Conservation (phyloP, 2,113 vertebrate species). For the Lophius piscatorius region DNA sequence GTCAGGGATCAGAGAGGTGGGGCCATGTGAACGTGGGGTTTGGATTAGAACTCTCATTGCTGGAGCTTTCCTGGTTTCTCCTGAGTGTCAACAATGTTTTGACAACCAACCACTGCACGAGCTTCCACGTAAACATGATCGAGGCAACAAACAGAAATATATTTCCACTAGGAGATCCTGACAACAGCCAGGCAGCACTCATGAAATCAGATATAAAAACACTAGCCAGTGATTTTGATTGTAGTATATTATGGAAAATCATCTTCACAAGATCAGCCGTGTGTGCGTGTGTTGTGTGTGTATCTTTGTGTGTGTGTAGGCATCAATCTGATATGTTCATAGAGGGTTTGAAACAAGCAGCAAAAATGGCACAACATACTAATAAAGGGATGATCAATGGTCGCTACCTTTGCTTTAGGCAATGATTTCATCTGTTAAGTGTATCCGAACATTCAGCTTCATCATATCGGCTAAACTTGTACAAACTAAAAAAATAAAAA, state of each 20-base stretch:
- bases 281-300: no score
- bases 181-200: neutral
- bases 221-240: conserved; percentile 25
- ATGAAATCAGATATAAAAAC: conserved; percentile 6
- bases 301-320: conserved; percentile 15
- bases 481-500: conserved; percentile 5
- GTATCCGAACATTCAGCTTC: conserved; percentile 17
- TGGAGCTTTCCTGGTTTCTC: conserved; percentile 13
- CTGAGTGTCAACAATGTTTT: neutral
- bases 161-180: neutral
- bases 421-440: no score
- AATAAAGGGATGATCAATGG: neutral
- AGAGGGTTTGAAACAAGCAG: neutral
- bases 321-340: neutral
- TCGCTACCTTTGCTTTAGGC: conserved; percentile 7
- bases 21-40: neutral
- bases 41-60: conserved; percentile 41
- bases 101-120: neutral
- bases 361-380: conserved; percentile 12
- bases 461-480: conserved; percentile 2
- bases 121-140: conserved; percentile 29
- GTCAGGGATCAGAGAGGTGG: conserved; percentile 16
- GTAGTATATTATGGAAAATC: neutral
- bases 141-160: neutral
- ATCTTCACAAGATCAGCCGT: no score